These are phyloP conservation scores for Apamea anceps DNA, from an alignment of 2,888 invertebrate species.

Conservation along the genomic window DNA sequence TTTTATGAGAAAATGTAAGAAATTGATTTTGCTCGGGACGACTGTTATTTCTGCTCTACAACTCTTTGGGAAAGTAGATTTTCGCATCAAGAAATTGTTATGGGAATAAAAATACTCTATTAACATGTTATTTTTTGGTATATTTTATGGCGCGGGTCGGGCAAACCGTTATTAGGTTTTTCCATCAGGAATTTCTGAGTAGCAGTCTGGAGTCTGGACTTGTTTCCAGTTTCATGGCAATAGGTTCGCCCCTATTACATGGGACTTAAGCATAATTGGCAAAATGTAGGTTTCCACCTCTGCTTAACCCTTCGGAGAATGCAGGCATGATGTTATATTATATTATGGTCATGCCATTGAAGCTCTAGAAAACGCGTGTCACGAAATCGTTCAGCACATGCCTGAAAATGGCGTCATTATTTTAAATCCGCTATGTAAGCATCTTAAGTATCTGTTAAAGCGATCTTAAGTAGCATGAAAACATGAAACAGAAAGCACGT, in stretches of 20 bases:
- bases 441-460: conserved; percentile 12
- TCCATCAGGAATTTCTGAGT: not conserved
- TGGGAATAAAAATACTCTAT: not conserved
- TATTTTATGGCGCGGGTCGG: not conserved
- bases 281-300: not conserved
- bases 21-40: conserved; percentile 44
- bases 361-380: not conserved
- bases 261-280: not conserved
- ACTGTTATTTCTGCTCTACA: conserved; percentile 37
- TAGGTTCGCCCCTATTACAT: not conserved
- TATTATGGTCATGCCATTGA: not conserved
- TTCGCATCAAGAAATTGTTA: conserved; percentile 18
- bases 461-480: conserved; percentile 5
- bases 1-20: conserved; percentile 39
- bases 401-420: not conserved
- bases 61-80: conserved; percentile 29
- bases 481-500: conserved; percentile 30
- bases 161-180: not conserved
- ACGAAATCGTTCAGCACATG: not conserved
- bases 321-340: too few species aligned
- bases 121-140: conserved; percentile 2
- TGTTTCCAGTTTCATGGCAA: not conserved
- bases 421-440: not conserved
- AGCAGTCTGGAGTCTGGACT: not conserved
- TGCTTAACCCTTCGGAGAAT: too few species aligned